Conservation (phyloP, 2,797 vertebrate species). For the Odontamblyopus rebecca region DNA sequence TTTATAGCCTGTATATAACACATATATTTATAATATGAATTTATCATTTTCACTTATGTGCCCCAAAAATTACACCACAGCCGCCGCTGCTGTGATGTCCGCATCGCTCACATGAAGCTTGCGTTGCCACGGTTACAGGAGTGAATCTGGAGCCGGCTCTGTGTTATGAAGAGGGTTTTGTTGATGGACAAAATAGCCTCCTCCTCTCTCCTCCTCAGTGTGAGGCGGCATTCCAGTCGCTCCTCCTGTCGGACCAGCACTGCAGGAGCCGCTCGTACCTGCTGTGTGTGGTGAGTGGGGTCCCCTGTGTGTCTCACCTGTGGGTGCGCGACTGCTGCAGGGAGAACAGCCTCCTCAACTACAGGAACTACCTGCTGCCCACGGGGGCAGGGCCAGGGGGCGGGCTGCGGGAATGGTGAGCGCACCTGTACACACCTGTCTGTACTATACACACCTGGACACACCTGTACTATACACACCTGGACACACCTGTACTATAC, state of each 20-base stretch:
- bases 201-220: conserved; percentile 78
- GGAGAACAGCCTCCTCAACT: conserved; percentile 93
- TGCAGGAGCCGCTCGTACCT: conserved; percentile 93
- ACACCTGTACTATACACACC: background rate
- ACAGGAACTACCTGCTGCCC: conserved; percentile 92
- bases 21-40: too few relatives aligned
- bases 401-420: conserved; percentile 85
- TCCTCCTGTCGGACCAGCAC: conserved; percentile 94
- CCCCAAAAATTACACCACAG: too few relatives aligned
- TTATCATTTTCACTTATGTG: too few relatives aligned
- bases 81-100: too few relatives aligned
- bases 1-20: too few relatives aligned
- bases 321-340: conserved; percentile 98
- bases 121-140: too few relatives aligned
- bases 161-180: too few relatives aligned
- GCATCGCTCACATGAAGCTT: too few relatives aligned
- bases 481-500: background rate
- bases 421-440: too few relatives aligned
- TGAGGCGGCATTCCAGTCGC: conserved; percentile 90
- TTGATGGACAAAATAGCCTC: too few relatives aligned
- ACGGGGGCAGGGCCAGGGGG: conserved; percentile 89
- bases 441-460: background rate
- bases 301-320: conserved; percentile 93
- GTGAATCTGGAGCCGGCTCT: too few relatives aligned
- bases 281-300: conserved; percentile 92